Base-by-base conservation (phyloP, 2,888 invertebrate genomes). In the Laothoe populi region DNA sequence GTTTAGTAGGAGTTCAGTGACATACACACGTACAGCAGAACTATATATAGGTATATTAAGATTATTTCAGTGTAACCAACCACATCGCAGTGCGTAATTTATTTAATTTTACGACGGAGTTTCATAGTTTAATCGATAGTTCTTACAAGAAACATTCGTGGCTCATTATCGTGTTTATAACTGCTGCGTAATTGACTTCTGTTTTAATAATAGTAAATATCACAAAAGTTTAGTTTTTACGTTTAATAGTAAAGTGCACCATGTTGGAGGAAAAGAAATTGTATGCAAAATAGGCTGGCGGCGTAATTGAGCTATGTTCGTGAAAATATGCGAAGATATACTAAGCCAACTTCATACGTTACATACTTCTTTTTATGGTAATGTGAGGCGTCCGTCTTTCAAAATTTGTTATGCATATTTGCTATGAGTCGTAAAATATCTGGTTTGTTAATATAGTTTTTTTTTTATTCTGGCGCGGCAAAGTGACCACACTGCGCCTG, bases 311-410 rank as follows among this genome's bases (percentile, higher is more conserved):
- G 70, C 65, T 61, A 70, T 69, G 73, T 78, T 81, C 81, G 78
- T 83, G 82, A 75, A 71, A 82, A 78, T 81, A 83, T 82, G 79
- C 68, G 69, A 70, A 71, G 71, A 77, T 75, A 77, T 74, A 75
- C 67, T 70, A 70, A 71, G 65, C 61, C 53, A 70, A 58, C 61
- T 66, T 70, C 65, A 65, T 73, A 71, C 65, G 64, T 71, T 71
- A 73, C 74, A 72, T 75, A 72, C 71, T 75, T 77, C 70, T 75
- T 81, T 78, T 77, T 79, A 79, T 79, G 79, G 64, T 74, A 79
- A 82, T 75, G 65, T 63, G 69, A 74, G 67, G 70, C 70, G 77
- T 75, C 71, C 73, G 70, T 73, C 72, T 73, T 67, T 65, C 63
- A 70, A 71, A 73, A 72, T 76, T 77, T 74, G 70, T 70, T 71